A percentile compares a stretch with the other conserved stretches of the same genome.
phyloP scores from a whole-genome alignment of 2,888 invertebrate genomes.

The Galerucella pusilla region DNA sequence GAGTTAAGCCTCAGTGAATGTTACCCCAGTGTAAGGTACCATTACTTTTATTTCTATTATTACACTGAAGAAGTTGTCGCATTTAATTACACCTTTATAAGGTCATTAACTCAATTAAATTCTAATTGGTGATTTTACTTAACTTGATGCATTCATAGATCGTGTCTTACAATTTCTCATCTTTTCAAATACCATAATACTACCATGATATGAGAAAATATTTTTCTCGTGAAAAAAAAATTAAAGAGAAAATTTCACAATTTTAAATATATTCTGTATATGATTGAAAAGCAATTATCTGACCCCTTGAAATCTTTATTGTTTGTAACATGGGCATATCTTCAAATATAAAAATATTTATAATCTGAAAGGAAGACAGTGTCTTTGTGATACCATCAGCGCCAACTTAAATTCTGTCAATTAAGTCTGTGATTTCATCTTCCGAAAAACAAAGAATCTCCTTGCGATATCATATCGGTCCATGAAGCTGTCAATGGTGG shows the following conservation, averaged over 20 bases:
- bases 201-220: too few species aligned
- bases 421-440: constrained; percentile 45
- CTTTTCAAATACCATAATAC: too few species aligned
- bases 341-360: constrained; percentile 57
- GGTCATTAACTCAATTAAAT: too few species aligned
- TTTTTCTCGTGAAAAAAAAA: too few species aligned
- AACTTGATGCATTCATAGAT: too few species aligned
- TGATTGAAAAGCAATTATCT: not conserved
- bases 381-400: constrained; percentile 54
- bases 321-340: constrained; percentile 45
- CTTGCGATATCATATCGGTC: constrained; percentile 31
- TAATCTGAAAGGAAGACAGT: constrained; percentile 48
- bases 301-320: not conserved
- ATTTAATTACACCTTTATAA: too few species aligned
- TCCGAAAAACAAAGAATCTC: constrained; percentile 33
- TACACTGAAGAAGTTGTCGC: too few species aligned
- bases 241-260: not conserved
- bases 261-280: not conserved
- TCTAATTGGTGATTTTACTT: too few species aligned
- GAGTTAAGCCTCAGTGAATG: too few species aligned
- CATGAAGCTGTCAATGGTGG: constrained; percentile 35
- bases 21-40: too few species aligned
- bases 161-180: too few species aligned
- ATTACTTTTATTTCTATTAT: too few species aligned
- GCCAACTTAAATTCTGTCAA: constrained; percentile 53